These are phyloP conservation scores for Eupithecia subfuscata DNA, from an alignment of 2,888 invertebrate species.

Conservation along the genomic window DNA sequence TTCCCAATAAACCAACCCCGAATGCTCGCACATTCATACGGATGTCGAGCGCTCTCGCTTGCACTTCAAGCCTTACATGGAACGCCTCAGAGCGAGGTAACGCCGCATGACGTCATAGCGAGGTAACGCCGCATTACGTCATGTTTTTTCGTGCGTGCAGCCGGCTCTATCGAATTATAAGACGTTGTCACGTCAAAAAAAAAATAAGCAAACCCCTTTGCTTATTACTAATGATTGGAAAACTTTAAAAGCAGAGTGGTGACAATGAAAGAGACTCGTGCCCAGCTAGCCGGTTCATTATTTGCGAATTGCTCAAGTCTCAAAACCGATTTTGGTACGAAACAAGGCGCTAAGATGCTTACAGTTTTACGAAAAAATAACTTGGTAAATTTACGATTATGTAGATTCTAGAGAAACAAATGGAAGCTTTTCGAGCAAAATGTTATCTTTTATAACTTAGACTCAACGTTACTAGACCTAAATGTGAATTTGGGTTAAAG, in stretches of 20 bases:
- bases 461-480: slow-evolving; percentile 1
- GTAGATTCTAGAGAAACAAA: neutral
- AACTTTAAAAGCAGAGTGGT: neutral
- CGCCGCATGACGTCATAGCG: too few species aligned
- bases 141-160: too few species aligned
- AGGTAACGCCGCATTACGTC: too few species aligned
- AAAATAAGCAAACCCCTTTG: too few species aligned
- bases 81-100: too few species aligned
- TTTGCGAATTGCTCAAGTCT: neutral
- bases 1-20: too few species aligned
- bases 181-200: too few species aligned
- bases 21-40: too few species aligned
- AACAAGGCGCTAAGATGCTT: neutral
- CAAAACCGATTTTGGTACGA: neutral
- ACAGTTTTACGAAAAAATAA: neutral
- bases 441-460: neutral
- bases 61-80: too few species aligned
- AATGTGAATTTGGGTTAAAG: slow-evolving; percentile 53
- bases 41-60: too few species aligned
- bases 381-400: neutral
- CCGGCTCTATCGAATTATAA: too few species aligned
- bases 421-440: neutral
- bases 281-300: neutral
- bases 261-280: too few species aligned
- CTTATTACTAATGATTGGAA: neutral